phyloP scores from a whole-genome alignment of 92 coral and sea anemone species.

The Siderastrea siderea region DNA sequence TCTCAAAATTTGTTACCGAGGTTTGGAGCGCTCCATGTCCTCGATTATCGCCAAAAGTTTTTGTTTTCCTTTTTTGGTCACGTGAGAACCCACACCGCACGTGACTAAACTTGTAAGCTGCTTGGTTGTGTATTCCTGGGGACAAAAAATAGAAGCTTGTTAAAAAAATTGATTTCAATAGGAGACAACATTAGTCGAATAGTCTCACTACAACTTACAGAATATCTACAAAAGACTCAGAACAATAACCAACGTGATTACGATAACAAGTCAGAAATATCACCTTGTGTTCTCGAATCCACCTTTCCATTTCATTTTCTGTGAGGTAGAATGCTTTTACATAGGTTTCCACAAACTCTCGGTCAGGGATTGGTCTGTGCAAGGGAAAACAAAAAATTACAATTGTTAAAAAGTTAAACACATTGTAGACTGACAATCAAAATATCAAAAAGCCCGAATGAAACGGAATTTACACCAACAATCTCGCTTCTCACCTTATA shows the following conservation, averaged over 20 bases:
- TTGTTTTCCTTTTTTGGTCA: constrained; percentile 97
- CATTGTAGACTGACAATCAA: neutral
- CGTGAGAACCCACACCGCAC: constrained; percentile 98
- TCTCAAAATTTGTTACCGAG: constrained; percentile 56
- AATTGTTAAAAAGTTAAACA: neutral
- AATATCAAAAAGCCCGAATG: neutral
- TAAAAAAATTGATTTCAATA: neutral
- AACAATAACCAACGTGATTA: too few relatives aligned
- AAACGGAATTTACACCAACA: neutral
- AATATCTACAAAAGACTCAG: too few relatives aligned
- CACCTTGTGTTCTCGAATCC: constrained; percentile 99
- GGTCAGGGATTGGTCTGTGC: constrained; percentile 95
- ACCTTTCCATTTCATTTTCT: constrained; percentile 98
- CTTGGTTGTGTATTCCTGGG: constrained; percentile 92
- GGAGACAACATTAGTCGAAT: too few relatives aligned
- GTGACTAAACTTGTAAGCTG: constrained; percentile 95
- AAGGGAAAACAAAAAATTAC: neutral
- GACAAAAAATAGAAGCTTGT: neutral
- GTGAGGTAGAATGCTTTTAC: constrained; percentile 96
- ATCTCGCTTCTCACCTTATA: constrained; percentile 39
- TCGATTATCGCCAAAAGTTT: constrained; percentile 89
- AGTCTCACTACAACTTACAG: too few relatives aligned
- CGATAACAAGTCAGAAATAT: neutral
- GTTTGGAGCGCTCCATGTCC: constrained; percentile 88
- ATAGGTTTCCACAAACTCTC: constrained; percentile 97